Conservation (phyloP, 2,113 vertebrate genomes). For the Pseudopodoces humilis region DNA sequence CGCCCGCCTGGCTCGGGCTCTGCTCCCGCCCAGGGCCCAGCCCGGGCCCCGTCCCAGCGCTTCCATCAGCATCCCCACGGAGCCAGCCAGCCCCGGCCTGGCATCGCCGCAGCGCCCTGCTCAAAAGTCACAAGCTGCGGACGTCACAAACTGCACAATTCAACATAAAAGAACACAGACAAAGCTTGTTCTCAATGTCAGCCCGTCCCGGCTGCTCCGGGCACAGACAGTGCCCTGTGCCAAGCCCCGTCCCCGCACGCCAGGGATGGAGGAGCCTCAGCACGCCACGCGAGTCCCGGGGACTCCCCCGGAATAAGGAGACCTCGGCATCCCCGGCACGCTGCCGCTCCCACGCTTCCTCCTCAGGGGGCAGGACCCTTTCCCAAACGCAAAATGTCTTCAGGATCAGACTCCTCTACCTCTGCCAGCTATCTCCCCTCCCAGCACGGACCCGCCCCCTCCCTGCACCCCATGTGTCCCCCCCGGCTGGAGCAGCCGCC, state of each 20-base stretch:
- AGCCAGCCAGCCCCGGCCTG: not conserved
- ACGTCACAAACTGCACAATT: conserved; percentile 31
- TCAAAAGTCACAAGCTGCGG: conserved; percentile 48
- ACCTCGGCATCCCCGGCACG: not conserved
- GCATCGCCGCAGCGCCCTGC: conserved; percentile 14
- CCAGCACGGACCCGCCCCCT: no score
- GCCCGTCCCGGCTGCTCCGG: not conserved
- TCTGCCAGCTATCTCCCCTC: not conserved
- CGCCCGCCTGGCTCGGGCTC: not conserved
- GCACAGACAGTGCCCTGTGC: not conserved
- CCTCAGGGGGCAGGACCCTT: not conserved
- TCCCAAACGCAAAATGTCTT: not conserved
- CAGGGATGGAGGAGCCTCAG: not conserved
- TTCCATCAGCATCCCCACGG: not conserved
- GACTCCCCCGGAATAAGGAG: not conserved
- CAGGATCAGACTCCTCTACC: not conserved
- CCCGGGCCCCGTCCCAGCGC: not conserved
- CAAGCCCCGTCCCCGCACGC: not conserved
- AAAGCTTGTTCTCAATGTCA: conserved; percentile 23
- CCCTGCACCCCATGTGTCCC: not conserved
- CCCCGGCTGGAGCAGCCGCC: not conserved
- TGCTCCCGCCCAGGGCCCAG: not conserved
- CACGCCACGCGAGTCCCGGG: not conserved
- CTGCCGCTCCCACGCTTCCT: not conserved
- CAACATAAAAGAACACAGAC: not conserved